These are phyloP conservation scores for Arvicanthis niloticus DNA, from an alignment of 2,113 vertebrate species.

Conservation along the genomic window DNA sequence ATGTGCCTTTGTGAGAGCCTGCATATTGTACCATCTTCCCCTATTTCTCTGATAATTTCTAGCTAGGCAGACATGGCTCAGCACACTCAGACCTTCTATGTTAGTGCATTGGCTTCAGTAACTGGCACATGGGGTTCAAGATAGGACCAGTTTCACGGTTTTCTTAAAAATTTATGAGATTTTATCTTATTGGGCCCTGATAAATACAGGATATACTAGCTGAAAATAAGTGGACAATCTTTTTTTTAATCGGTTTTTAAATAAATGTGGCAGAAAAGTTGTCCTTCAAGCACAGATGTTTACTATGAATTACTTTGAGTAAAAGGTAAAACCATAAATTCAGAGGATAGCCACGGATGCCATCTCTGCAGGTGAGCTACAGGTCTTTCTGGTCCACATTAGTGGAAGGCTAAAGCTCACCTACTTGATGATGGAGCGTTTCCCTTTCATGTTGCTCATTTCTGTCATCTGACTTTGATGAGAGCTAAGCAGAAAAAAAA, in stretches of 20 bases:
- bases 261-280: not conserved
- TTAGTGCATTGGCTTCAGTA: not conserved
- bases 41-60: fast-evolving
- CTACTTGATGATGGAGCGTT: not conserved
- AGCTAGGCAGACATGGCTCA: not conserved
- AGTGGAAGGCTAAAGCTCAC: not conserved
- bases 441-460: not conserved
- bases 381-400: not conserved
- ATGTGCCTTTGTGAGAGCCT: not conserved
- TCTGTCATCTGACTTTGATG: not conserved
- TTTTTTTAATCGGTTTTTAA: constrained; percentile 2
- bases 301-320: not conserved
- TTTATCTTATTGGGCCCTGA: not conserved
- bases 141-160: not conserved
- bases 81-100: not conserved
- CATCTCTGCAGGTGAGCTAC: not conserved
- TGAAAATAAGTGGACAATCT: not conserved
- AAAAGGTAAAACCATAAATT: not conserved
- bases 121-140: not conserved
- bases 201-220: not conserved
- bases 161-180: not conserved
- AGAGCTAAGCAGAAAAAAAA: not conserved
- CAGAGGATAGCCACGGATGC: not conserved
- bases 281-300: not conserved
- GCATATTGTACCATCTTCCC: not conserved